Percentiles rank a stretch among this genome's conserved stretches.
Evolutionary conservation across 2,113 vertebrate species (phyloP).

Genomic region (Condylura cristata): DNA sequence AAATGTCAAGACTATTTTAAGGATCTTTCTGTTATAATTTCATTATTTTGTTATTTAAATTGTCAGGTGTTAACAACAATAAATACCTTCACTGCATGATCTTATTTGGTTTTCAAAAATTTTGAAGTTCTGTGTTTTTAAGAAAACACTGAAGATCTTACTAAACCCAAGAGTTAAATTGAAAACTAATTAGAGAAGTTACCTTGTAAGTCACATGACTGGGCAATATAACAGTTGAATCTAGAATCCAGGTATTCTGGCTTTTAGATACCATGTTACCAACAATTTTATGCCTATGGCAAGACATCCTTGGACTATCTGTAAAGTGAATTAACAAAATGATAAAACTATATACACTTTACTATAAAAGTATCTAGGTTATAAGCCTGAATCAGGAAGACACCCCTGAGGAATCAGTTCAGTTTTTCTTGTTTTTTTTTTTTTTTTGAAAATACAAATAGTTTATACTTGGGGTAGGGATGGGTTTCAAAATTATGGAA

Average conservation of each 20-base stretch:
- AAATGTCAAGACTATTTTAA: not conserved
- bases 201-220: not conserved
- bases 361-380: not conserved
- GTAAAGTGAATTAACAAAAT: not conserved
- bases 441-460: not conserved
- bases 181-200: constrained; percentile 2
- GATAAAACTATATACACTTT: constrained; percentile 6
- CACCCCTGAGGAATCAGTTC: not conserved
- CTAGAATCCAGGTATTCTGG: not conserved
- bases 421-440: not conserved
- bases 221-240: not conserved
- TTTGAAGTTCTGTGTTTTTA: too few relatives aligned
- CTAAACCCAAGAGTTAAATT: not conserved
- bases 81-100: not conserved
- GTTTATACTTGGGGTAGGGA: not conserved
- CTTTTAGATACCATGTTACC: not conserved
- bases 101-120: not conserved
- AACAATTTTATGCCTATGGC: not conserved
- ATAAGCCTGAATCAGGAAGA: not conserved
- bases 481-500: not conserved
- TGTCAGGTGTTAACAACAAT: not conserved
- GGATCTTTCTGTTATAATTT: not conserved
- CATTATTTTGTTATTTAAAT: not conserved
- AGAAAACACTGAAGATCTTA: not conserved
- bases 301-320: not conserved